phyloP scores from a whole-genome alignment of 2,113 vertebrate species.

The Puntigrus tetrazona region DNA sequence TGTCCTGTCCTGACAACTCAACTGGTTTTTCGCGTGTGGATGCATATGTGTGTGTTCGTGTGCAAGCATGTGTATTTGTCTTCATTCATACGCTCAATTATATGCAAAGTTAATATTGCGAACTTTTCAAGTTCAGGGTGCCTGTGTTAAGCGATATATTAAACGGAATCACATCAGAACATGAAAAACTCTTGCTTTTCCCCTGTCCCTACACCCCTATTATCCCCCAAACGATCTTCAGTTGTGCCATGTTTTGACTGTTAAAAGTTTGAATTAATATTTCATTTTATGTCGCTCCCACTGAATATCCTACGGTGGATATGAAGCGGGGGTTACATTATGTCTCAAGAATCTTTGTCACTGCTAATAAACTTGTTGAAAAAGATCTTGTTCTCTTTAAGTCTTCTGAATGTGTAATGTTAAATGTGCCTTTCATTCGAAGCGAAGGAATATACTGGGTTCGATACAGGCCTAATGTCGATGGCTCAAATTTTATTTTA shows the following conservation, averaged over 20 bases:
- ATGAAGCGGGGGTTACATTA: slow-evolving; percentile 42
- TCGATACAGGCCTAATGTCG: background rate
- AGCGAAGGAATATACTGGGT: background rate
- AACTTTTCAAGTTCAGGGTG: slow-evolving; percentile 54
- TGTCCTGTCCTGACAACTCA: slow-evolving; percentile 35
- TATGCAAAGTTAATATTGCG: slow-evolving; percentile 52
- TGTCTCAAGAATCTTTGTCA: slow-evolving; percentile 53
- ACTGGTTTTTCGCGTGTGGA: slow-evolving; percentile 17
- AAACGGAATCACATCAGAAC: slow-evolving; percentile 49
- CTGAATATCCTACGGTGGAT: slow-evolving; percentile 48
- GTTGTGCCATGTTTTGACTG: slow-evolving; percentile 63
- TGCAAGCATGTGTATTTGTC: slow-evolving; percentile 48
- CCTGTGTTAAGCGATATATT: slow-evolving; percentile 51
- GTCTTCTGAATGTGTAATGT: background rate
- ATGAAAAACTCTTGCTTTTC: slow-evolving; percentile 27
- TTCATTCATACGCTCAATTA: slow-evolving; percentile 49
- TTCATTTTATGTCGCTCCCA: slow-evolving; percentile 48
- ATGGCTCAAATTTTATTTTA: no score
- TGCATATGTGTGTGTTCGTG: slow-evolving; percentile 36
- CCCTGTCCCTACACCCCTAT: background rate
- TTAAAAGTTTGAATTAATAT: slow-evolving; percentile 54
- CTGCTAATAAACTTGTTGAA: slow-evolving; percentile 61
- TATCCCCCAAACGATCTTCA: slow-evolving; percentile 26
- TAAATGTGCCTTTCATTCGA: background rate
- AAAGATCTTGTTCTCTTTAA: background rate